Evolutionary conservation across 2,888 invertebrate genomes (phyloP).

Genomic region (Nematopogon swammerdamellus): DNA sequence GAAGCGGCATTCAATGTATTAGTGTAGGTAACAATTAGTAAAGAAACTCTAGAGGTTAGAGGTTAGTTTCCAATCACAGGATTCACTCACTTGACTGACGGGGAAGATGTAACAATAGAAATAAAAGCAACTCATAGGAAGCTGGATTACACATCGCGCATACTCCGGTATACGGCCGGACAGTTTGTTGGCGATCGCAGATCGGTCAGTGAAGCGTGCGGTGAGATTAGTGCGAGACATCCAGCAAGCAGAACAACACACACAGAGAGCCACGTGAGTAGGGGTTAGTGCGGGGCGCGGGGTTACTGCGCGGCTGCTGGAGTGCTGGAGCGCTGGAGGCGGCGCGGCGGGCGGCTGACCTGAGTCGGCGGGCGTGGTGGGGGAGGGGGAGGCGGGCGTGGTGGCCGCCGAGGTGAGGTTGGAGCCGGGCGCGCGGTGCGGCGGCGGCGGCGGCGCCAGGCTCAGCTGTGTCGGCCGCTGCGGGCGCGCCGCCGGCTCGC

Average conservation of each 20-base stretch:
- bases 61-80: constrained; percentile 1
- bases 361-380: constrained; percentile 53
- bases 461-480: constrained; percentile 45
- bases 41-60: not conserved
- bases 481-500: constrained; percentile 15
- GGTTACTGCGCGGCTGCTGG: too few species aligned
- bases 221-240: too few species aligned
- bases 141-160: too few species aligned
- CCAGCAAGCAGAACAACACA: too few species aligned
- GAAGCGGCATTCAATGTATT: constrained; percentile 21
- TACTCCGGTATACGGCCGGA: too few species aligned
- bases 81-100: constrained; percentile 11
- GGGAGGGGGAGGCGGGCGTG: constrained; percentile 36
- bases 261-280: not conserved
- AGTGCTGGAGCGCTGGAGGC: constrained; percentile 19
- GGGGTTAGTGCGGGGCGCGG: not conserved
- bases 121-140: too few species aligned
- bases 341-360: constrained; percentile 26
- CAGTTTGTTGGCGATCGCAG: too few species aligned
- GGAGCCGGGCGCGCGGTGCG: too few species aligned
- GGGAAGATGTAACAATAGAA: too few species aligned
- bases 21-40: not conserved
- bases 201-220: too few species aligned
- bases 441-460: constrained; percentile 36
- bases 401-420: constrained; percentile 25